Base-by-base conservation (phyloP, 2,888 invertebrate genomes). In the Bembecia ichneumoniformis region DNA sequence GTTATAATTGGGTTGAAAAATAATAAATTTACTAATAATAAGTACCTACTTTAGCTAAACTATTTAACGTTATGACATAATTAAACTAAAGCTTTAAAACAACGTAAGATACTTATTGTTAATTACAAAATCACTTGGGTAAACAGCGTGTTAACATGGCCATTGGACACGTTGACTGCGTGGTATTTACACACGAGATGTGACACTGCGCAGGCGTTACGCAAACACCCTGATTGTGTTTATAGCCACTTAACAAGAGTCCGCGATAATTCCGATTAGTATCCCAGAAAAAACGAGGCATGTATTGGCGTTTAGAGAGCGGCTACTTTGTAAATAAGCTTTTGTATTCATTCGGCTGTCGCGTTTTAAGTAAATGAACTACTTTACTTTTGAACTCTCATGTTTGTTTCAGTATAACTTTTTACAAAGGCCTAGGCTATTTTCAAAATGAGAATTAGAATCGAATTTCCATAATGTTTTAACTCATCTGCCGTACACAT, bases 181-280 rank as follows among this genome's bases (percentile, higher is more conserved):
- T 64, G 55, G 51, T 82, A 69, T 83, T 79, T 76, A 77, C 76
- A 71, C 66, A 63, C 58, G 66, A 71, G 68, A 72, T 66, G 75
- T 74, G 78, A 71, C 71, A 71, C 74, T 71, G 77, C 78, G 79
- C 82, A 67, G 74, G 77, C 84, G 75, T 77, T 68, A 52, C 52
- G 63, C 76, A 84, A 86, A 86, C 77, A 83, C 59, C 54, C 73
- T 70, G 77, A 83, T 82, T 87, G 84, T 87, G 86, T 87, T 86
- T 87, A 87, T 82, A 78, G 86, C 82, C 84, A 87, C 78, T 87
- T 87, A 87, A 87, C 86, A 68, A 76, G 66, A 67, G 57, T 60
- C 74, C 62, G 86, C 74, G 73, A 86, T 67, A 82, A 82, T 87
- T 86, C 87, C 77, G 81, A 84, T 84, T 81, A 84, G 78, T 77